phyloP scores from a whole-genome alignment of 2,797 vertebrate genomes.

The Falco columbarius region DNA sequence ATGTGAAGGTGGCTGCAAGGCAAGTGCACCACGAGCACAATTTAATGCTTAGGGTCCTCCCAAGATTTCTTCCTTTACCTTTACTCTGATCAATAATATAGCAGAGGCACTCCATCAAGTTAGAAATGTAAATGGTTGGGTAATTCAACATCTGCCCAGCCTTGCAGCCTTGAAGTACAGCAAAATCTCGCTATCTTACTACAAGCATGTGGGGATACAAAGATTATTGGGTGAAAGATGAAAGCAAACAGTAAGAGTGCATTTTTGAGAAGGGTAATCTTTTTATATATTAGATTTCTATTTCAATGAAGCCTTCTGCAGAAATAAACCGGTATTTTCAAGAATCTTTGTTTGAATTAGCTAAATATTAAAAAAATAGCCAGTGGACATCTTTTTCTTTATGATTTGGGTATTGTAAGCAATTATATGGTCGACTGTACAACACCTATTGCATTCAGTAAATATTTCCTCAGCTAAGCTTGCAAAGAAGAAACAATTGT shows the following conservation, averaged over 20 bases:
- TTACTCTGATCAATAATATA: background rate
- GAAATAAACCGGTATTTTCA: background rate
- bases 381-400: background rate
- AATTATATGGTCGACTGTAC: background rate
- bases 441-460: background rate
- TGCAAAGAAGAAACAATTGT: background rate
- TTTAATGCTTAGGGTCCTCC: background rate
- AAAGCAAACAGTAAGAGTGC: background rate
- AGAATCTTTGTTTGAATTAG: background rate
- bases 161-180: background rate
- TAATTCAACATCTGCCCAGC: background rate
- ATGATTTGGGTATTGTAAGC: background rate
- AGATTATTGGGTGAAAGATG: background rate
- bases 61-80: background rate
- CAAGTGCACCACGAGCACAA: background rate
- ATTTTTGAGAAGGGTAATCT: background rate
- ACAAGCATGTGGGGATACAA: fast-evolving
- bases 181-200: background rate
- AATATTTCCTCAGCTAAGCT: background rate
- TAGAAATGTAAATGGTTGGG: background rate
- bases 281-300: background rate
- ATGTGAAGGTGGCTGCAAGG: background rate
- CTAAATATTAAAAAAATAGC: background rate
- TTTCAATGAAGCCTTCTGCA: background rate
- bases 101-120: background rate